A percentile compares a stretch with the other conserved stretches of the same genome.
These are phyloP conservation scores for Melangyna quadrimaculata DNA, from an alignment of 2,888 invertebrate species.

Conservation along the genomic window DNA sequence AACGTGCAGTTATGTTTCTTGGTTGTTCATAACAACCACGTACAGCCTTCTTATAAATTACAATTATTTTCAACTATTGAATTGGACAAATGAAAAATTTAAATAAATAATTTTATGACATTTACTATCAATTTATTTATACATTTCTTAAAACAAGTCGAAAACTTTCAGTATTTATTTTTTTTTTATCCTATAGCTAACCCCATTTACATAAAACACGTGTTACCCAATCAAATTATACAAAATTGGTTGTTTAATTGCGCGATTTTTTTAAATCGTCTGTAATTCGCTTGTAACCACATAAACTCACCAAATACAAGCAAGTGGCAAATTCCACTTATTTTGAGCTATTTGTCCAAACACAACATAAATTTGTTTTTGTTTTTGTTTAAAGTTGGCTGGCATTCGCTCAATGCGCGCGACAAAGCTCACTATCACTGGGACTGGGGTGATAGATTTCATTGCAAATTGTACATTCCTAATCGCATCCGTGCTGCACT, in stretches of 20 bases:
- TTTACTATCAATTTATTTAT: not conserved
- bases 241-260: slow-evolving; percentile 44
- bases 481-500: slow-evolving; percentile 63
- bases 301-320: slow-evolving; percentile 9
- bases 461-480: slow-evolving; percentile 52
- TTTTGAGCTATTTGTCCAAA: slow-evolving; percentile 62
- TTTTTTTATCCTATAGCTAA: not conserved
- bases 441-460: slow-evolving; percentile 59
- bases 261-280: slow-evolving; percentile 16
- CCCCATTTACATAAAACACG: slow-evolving; percentile 25
- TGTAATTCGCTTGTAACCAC: slow-evolving; percentile 32
- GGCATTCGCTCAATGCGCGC: slow-evolving; percentile 4
- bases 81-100: not conserved
- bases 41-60: no score
- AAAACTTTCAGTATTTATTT: not conserved
- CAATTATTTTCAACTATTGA: not conserved
- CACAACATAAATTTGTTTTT: slow-evolving; percentile 28
- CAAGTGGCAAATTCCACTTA: slow-evolving; percentile 46
- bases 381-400: not conserved
- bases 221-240: slow-evolving; percentile 33
- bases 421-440: slow-evolving; percentile 40
- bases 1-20: no score
- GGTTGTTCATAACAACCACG: no score
- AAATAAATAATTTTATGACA: not conserved
- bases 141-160: not conserved